Evolutionary conservation across 1,140 invertebrate species (phyloP).

Genomic region (Zaprionus kolodkinae): DNA sequence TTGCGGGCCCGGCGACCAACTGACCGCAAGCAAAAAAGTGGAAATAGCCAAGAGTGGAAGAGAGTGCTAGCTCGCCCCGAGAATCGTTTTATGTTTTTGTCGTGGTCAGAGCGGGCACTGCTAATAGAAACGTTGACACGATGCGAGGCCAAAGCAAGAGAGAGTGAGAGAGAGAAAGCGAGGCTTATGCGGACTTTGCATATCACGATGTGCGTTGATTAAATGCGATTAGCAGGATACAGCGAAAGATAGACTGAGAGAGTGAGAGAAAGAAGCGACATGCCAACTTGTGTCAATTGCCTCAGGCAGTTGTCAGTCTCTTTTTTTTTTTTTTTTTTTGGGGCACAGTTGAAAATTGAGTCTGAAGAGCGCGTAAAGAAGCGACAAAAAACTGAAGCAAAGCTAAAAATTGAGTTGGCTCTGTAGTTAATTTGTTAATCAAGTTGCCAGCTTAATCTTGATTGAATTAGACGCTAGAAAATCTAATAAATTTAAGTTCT

Average conservation of each 20-base stretch:
- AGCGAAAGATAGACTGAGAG: not conserved
- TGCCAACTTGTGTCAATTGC: slow-evolving; percentile 19
- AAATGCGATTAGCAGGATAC: slow-evolving; percentile 3
- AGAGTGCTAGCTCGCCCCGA: not conserved
- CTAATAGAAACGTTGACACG: slow-evolving; percentile 36
- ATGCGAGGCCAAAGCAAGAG: slow-evolving; percentile 21
- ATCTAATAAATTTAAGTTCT: not conserved
- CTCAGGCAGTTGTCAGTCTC: not conserved
- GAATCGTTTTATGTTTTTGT: slow-evolving; percentile 21
- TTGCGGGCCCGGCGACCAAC: slow-evolving; percentile 69
- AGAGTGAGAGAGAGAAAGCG: not conserved
- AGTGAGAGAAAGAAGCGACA: not conserved
- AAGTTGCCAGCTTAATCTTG: not conserved
- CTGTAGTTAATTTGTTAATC: not conserved
- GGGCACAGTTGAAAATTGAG: not conserved
- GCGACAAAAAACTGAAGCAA: not conserved
- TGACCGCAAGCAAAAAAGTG: slow-evolving; percentile 71
- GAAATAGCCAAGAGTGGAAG: slow-evolving; percentile 10
- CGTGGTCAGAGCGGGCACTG: slow-evolving; percentile 8
- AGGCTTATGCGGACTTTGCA: slow-evolving; percentile 1
- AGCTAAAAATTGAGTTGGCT: not conserved
- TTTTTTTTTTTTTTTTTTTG: not conserved
- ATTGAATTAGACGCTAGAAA: not conserved
- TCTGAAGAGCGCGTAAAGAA: not conserved
- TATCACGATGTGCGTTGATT: slow-evolving; percentile 23